These are phyloP conservation scores for Thaleichthys pacificus DNA, from an alignment of 2,797 vertebrate species.

Conservation along the genomic window DNA sequence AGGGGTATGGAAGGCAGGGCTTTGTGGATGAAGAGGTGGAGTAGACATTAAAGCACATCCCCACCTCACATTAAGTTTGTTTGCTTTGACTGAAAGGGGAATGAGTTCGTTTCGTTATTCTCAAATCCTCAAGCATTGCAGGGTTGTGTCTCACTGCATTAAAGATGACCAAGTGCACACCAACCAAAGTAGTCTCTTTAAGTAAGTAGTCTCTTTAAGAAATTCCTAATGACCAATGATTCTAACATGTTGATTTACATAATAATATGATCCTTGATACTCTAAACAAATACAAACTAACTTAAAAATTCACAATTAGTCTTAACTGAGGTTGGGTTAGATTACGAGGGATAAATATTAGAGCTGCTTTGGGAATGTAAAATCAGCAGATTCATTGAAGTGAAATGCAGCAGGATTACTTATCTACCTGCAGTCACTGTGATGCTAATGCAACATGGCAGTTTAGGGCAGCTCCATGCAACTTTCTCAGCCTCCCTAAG, in stretches of 20 bases:
- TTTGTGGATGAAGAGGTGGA: neutral
- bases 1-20: neutral
- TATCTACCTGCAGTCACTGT: slow-evolving; percentile 60
- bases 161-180: no score
- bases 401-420: slow-evolving; percentile 64
- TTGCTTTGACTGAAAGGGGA: slow-evolving; percentile 2
- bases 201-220: no score
- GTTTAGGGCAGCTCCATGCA: slow-evolving; percentile 69
- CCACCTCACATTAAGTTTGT: slow-evolving; percentile 4
- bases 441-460: slow-evolving; percentile 78
- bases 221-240: neutral
- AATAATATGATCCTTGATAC: neutral
- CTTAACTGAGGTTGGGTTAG: slow-evolving; percentile 46
- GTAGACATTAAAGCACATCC: slow-evolving; percentile 12
- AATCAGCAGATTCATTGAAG: slow-evolving; percentile 48
- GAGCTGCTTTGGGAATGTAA: slow-evolving; percentile 35
- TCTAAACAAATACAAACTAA: slow-evolving; percentile 7
- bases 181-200: no score
- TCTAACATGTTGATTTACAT: neutral
- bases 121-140: neutral
- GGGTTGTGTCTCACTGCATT: neutral
- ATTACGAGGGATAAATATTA: slow-evolving; percentile 35
- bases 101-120: slow-evolving; percentile 6
- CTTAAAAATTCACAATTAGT: slow-evolving; percentile 38
- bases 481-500: slow-evolving; percentile 75